These are phyloP conservation scores for Oryzias sinensis DNA, from an alignment of 2,797 vertebrate species.

Conservation along the genomic window DNA sequence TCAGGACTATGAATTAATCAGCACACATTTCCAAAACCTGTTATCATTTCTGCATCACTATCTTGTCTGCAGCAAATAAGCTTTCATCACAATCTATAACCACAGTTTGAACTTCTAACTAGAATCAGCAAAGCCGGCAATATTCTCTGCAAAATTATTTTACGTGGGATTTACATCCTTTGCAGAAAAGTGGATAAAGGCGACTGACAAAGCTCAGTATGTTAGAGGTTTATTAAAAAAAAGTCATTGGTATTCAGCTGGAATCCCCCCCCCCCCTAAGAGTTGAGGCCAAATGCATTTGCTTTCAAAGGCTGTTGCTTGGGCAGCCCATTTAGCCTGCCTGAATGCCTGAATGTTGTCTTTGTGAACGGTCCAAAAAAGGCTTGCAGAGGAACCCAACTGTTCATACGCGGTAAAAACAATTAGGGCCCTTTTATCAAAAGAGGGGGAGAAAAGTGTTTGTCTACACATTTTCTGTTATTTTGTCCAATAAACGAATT, in stretches of 20 bases:
- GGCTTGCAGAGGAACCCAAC: background rate
- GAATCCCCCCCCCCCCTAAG: too few species aligned
- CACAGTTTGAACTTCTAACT: too few species aligned
- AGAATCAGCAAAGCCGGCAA: too few species aligned
- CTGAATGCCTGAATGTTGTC: constrained; percentile 32
- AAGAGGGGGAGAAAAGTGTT: constrained; percentile 1
- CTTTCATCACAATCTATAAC: background rate
- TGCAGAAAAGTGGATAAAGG: too few species aligned
- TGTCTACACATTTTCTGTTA: background rate
- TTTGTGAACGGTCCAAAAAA: constrained; percentile 36
- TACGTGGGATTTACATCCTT: too few species aligned
- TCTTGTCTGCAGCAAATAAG: constrained; percentile 32
- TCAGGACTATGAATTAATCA: constrained; percentile 6
- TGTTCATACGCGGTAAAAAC: too few species aligned
- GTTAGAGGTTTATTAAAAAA: too few species aligned
- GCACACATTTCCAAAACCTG: background rate
- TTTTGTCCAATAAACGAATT: background rate
- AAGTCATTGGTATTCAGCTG: too few species aligned
- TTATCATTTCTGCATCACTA: background rate
- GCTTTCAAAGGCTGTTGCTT: constrained; percentile 38
- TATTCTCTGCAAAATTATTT: too few species aligned
- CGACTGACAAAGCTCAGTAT: too few species aligned
- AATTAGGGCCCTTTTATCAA: background rate
- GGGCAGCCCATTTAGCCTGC: constrained; percentile 22
- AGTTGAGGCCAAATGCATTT: constrained; percentile 38